These are phyloP conservation scores for Drosophila santomea DNA, from an alignment of 1,140 invertebrate species.

Conservation along the genomic window DNA sequence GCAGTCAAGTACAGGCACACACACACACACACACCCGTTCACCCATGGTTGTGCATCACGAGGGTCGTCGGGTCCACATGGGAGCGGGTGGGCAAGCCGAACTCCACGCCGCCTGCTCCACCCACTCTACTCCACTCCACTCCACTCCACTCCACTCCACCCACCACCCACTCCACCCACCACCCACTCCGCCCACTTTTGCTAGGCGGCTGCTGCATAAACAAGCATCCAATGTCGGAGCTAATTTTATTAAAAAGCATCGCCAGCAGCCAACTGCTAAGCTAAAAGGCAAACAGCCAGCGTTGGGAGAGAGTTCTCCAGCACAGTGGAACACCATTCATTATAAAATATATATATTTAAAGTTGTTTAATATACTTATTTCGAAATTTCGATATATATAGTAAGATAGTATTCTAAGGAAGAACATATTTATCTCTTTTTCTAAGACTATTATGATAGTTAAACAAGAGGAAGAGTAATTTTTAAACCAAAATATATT, in stretches of 20 bases:
- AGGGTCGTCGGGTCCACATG: conserved; percentile 42
- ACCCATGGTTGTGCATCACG: conserved; percentile 59
- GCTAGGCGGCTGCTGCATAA: conserved; percentile 70
- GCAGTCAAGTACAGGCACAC: conserved; percentile 71
- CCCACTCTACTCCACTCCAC: background rate
- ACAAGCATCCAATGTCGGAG: conserved; percentile 77
- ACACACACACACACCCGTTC: conserved; percentile 9
- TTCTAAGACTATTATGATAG: too few relatives aligned
- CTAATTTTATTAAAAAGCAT: conserved; percentile 82
- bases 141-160: background rate
- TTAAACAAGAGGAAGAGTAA: too few relatives aligned
- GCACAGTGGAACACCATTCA: conserved; percentile 24
- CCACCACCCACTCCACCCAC: background rate
- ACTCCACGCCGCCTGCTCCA: too few relatives aligned
- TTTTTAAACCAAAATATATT: too few relatives aligned
- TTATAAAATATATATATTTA: too few relatives aligned
- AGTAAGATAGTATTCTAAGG: too few relatives aligned
- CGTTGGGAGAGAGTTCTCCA: background rate
- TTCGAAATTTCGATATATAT: too few relatives aligned
- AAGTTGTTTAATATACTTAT: background rate
- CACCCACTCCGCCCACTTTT: background rate
- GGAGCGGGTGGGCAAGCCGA: conserved; percentile 14
- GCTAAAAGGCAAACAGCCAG: conserved; percentile 49
- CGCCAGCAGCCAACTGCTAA: conserved; percentile 52
- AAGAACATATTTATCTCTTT: too few relatives aligned